These are phyloP conservation scores for Balaeniceps rex DNA, from an alignment of 2,113 vertebrate genomes.

Conservation along the genomic window DNA sequence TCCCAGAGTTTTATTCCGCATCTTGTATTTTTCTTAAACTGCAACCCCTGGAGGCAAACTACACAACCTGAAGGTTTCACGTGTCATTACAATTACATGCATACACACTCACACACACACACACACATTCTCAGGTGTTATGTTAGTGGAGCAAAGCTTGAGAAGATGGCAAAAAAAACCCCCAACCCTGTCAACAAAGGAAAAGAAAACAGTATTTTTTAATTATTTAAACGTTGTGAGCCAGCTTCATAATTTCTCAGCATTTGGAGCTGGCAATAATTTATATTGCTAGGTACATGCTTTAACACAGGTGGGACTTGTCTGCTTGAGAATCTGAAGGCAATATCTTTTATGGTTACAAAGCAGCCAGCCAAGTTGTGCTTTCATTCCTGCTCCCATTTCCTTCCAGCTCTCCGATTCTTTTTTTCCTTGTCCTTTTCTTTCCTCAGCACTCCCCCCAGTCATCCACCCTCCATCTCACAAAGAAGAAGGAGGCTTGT, in stretches of 20 bases:
- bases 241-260: neutral
- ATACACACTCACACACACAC: neutral
- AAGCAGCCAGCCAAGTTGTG: neutral
- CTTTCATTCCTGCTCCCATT: conserved; percentile 2
- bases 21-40: neutral
- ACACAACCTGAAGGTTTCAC: neutral
- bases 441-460: neutral
- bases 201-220: neutral
- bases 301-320: neutral
- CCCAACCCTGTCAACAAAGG: neutral
- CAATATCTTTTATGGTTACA: neutral
- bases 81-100: neutral
- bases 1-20: neutral
- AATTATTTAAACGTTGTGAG: neutral
- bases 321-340: conserved; percentile 9
- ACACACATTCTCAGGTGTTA: neutral
- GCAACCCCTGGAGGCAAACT: neutral
- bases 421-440: neutral
- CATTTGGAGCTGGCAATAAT: neutral
- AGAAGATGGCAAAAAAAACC: neutral
- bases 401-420: neutral
- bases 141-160: neutral
- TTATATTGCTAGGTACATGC: neutral
- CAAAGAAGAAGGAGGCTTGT: neutral
- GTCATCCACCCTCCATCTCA: neutral